Evolutionary conservation across 1,140 invertebrate genomes (phyloP), one percentile per base, ranked within the genome.

Genomic region (Araneus ventricosus): DNA sequence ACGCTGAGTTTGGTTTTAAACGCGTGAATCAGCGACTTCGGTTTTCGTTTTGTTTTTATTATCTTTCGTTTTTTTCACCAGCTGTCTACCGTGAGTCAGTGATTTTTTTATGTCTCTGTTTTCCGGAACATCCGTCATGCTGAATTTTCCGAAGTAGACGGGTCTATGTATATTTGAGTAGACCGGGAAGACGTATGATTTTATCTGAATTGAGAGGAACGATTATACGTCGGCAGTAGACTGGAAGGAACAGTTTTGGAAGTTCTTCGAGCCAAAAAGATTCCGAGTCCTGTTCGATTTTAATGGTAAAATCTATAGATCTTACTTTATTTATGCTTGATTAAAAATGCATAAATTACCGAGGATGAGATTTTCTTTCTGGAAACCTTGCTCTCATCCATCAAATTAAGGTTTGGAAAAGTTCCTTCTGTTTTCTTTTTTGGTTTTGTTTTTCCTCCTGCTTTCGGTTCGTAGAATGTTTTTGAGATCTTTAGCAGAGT

Each of bases 151-250:
- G 39, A 45, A 52, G 80, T 82, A 82, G 80, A 82, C 80, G 39
- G 37, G n/a, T 52, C 80, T 82, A 82, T 82, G 80, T 45, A 82
- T 82, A 82, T 82, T 27, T 30, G 80, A 82, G 80, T 82, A 82
- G 80, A n/a, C 17, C n/a, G 17, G 22, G 80, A 82, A 82, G 80
- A 82, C 80, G 80, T 45, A 45, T 82, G 80, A 82, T 82, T 82
- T 82, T 82, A 82, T 82, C 39, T 22, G 80, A 45, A 52, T 82
- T 8, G 39, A 82, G 80, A 45, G 79, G 34, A 4, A 37, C 17
- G 14, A 30, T n/a, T 63, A 63, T 63, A 0, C 24, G 59, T 63
- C 70, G 20, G 30, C 30, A 20, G 7, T n/a, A 67, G 63, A 27
- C 63, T 27, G 63, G 63, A 67, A 27, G 30, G 17, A 20, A 67